Evolutionary conservation across 2,888 invertebrate genomes (phyloP).

Genomic region (Therioaphis trifolii): DNA sequence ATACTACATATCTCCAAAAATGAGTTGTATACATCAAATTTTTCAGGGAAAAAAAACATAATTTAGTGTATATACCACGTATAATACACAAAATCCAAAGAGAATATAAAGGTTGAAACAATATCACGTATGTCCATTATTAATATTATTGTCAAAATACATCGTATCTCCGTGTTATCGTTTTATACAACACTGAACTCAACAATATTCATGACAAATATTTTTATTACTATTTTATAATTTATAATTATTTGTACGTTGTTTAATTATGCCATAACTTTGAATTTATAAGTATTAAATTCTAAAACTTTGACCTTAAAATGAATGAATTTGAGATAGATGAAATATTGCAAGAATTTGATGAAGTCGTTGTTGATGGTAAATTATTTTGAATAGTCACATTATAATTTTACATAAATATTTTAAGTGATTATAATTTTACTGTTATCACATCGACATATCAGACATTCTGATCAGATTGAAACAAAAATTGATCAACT

Average conservation of each 20-base stretch:
- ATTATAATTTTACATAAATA: background rate
- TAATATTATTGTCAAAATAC: conserved; percentile 2
- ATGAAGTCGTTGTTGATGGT: conserved; percentile 17
- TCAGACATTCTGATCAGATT: too few relatives aligned
- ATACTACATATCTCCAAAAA: too few relatives aligned
- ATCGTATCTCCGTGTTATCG: background rate
- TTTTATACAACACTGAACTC: background rate
- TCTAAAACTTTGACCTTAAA: background rate
- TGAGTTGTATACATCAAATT: too few relatives aligned
- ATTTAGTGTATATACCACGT: too few relatives aligned
- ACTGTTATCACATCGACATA: too few relatives aligned
- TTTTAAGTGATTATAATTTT: conserved; percentile 7
- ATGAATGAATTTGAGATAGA: background rate
- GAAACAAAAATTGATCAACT: too few relatives aligned
- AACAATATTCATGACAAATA: background rate
- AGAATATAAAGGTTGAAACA: conserved; percentile 13
- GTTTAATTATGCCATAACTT: background rate
- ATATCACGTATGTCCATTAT: background rate
- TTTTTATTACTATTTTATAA: background rate
- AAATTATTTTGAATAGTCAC: conserved; percentile 7
- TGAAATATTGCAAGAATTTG: background rate
- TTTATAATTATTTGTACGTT: conserved; percentile 1
- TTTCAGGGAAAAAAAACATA: too few relatives aligned
- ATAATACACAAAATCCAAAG: conserved; percentile 2
- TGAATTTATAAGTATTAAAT: background rate